Evolutionary conservation across 2,888 invertebrate species (phyloP).

Genomic region (Adelphocoris suturalis): DNA sequence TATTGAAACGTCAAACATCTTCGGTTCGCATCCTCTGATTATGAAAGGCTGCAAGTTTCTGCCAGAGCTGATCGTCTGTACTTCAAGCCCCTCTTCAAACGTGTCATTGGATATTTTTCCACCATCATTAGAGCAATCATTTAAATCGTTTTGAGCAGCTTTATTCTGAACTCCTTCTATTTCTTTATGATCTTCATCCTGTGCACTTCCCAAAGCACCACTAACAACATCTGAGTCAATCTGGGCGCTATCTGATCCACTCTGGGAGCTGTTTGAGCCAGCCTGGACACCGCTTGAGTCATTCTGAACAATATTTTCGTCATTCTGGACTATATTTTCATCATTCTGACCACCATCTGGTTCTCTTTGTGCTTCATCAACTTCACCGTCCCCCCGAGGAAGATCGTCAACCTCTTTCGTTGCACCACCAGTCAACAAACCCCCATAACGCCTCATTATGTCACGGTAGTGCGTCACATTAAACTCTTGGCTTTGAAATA

Average conservation of each 20-base stretch:
- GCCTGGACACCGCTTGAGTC: too few relatives aligned
- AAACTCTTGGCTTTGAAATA: slow-evolving; percentile 38
- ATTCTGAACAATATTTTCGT: too few relatives aligned
- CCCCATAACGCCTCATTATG: background rate
- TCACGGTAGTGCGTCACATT: background rate
- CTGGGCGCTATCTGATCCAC: too few relatives aligned
- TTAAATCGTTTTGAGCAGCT: too few relatives aligned
- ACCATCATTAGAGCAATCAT: background rate
- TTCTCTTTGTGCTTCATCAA: background rate
- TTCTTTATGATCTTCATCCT: too few relatives aligned
- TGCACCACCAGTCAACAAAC: background rate
- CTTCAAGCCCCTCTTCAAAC: background rate
- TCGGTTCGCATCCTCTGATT: slow-evolving; percentile 34
- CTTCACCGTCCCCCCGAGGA: background rate
- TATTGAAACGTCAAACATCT: slow-evolving; percentile 57
- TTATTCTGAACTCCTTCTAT: background rate
- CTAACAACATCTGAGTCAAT: too few relatives aligned
- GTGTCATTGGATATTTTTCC: background rate
- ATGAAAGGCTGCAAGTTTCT: slow-evolving; percentile 37
- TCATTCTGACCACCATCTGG: background rate
- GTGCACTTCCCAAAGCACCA: too few relatives aligned
- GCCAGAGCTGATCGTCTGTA: background rate
- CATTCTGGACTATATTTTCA: too few relatives aligned
- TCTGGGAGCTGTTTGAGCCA: too few relatives aligned
- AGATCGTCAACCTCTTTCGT: background rate